phyloP scores from a whole-genome alignment of 2,797 vertebrate genomes.

The Danionella dracula region DNA sequence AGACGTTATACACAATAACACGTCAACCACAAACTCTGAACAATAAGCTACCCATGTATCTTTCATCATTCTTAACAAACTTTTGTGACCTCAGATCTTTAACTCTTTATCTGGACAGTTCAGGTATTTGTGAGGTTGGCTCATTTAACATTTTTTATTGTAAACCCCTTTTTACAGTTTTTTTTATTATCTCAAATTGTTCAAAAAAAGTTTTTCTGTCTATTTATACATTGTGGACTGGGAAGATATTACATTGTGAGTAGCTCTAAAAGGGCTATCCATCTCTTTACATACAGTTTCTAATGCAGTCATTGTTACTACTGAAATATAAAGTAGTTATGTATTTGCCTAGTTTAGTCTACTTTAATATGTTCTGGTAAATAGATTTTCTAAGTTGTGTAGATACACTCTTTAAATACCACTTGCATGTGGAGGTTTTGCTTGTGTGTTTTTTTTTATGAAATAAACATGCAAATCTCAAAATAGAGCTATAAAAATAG shows the following conservation, averaged over 20 bases:
- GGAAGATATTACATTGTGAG: neutral
- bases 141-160: neutral
- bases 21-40: neutral
- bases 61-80: too few species aligned
- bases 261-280: neutral
- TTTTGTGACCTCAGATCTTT: too few species aligned
- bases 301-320: neutral
- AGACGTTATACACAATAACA: constrained; percentile 21
- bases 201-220: neutral
- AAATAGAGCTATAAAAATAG: constrained; percentile 18
- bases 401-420: neutral
- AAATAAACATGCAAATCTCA: neutral
- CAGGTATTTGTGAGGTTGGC: constrained; percentile 13
- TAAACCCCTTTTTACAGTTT: neutral
- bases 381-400: neutral
- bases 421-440: neutral
- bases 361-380: neutral
- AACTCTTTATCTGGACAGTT: constrained; percentile 15
- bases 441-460: neutral
- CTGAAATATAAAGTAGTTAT: too few species aligned
- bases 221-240: neutral
- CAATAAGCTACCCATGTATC: too few species aligned
- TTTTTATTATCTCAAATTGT: constrained; percentile 12
- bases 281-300: neutral
- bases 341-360: too few species aligned